Conservation (phyloP, 2,888 invertebrate species). For the Lamellibrachia satsuma region DNA sequence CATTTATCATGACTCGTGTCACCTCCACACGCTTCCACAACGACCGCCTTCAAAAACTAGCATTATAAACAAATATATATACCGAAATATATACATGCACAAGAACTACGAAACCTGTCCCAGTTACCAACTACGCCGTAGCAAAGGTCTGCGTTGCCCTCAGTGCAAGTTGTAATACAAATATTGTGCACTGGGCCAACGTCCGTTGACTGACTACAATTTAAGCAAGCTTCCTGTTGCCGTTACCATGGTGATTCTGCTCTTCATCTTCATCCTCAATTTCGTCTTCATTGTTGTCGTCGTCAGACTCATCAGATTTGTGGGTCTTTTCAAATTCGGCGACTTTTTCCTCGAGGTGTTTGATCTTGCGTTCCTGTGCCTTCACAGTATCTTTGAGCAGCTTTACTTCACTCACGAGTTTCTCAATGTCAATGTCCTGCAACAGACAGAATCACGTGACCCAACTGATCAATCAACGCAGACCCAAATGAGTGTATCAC, state of each 20-base stretch:
- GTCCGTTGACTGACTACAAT: neutral
- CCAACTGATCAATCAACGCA: neutral
- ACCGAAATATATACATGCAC: conserved; percentile 4
- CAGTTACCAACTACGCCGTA: neutral
- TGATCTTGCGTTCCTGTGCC: conserved; percentile 52
- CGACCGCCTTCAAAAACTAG: neutral
- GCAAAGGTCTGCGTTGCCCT: neutral
- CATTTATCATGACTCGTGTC: neutral
- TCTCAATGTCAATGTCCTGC: conserved; percentile 44
- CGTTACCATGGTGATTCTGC: neutral
- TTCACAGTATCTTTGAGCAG: conserved; percentile 50
- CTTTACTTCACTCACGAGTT: conserved; percentile 49
- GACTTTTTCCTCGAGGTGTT: conserved; percentile 47
- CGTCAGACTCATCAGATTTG: conserved; percentile 23
- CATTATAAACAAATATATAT: conserved; percentile 17
- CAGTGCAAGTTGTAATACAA: neutral
- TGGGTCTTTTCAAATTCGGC: conserved; percentile 42
- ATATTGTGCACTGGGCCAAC: conserved; percentile 2
- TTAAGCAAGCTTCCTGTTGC: neutral
- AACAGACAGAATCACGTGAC: neutral
- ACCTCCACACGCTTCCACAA: neutral
- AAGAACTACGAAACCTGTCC: neutral
- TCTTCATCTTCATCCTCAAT: neutral
- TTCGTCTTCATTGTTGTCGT: neutral
- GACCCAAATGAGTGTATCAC: neutral